Percentiles rank a stretch among this genome's conserved stretches.
Evolutionary conservation across 1,140 invertebrate species (phyloP).

Genomic region (Arion vulgaris): DNA sequence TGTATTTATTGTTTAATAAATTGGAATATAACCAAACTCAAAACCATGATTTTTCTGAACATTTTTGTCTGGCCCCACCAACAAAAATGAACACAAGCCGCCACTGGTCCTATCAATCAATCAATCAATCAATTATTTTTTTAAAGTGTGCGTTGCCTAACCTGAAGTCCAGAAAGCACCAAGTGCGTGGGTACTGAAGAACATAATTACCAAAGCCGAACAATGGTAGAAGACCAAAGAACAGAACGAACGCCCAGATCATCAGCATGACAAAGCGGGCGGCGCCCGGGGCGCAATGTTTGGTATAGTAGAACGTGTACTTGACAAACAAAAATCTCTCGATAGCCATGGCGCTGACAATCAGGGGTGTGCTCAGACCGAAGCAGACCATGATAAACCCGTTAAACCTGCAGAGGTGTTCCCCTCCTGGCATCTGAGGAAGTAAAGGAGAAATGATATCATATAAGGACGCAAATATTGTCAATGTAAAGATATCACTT

Average conservation of each 20-base stretch:
- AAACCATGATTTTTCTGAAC: too few relatives aligned
- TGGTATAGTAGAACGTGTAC: conserved; percentile 71
- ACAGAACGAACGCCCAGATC: conserved; percentile 65
- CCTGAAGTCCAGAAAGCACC: conserved; percentile 73
- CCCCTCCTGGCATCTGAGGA: conserved; percentile 67
- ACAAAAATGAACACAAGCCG: too few relatives aligned
- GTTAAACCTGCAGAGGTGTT: conserved; percentile 65
- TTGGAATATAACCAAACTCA: too few relatives aligned
- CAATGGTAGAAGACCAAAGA: conserved; percentile 69
- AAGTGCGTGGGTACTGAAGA: conserved; percentile 72
- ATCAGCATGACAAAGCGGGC: conserved; percentile 60
- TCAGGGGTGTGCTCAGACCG: conserved; percentile 70
- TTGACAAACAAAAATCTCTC: conserved; percentile 71
- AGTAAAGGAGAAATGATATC: too few relatives aligned
- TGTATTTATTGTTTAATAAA: too few relatives aligned
- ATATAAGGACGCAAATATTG: too few relatives aligned
- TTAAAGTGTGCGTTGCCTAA: too few relatives aligned
- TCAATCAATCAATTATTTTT: too few relatives aligned
- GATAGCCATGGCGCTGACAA: conserved; percentile 73
- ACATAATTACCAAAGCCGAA: conserved; percentile 69
- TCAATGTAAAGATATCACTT: too few relatives aligned
- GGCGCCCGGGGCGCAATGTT: conserved; percentile 60
- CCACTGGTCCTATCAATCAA: too few relatives aligned
- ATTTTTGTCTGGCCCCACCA: too few relatives aligned
- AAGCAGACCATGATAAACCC: conserved; percentile 71